phyloP scores from a whole-genome alignment of 2,888 invertebrate species.

The Xylota segnis region DNA sequence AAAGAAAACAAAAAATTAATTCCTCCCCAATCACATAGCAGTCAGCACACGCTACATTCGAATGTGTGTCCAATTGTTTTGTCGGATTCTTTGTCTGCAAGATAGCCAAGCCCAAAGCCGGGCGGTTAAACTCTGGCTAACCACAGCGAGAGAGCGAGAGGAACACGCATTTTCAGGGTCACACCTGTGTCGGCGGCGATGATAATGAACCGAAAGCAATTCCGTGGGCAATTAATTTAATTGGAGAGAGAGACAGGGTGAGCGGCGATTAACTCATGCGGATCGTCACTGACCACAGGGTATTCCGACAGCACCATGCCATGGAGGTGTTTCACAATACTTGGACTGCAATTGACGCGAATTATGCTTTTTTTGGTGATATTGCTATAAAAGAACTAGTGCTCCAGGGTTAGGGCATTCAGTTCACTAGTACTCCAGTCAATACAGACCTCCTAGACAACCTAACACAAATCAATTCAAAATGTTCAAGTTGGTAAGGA shows the following conservation, averaged over 20 bases:
- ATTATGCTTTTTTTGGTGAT: neutral
- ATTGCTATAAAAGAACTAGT: slow-evolving; percentile 28
- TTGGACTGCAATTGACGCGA: slow-evolving; percentile 13
- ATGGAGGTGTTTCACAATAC: slow-evolving; percentile 39
- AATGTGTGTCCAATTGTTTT: slow-evolving; percentile 46
- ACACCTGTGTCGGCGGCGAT: slow-evolving; percentile 37
- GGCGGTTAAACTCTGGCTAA: slow-evolving; percentile 22
- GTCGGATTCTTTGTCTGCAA: slow-evolving; percentile 32
- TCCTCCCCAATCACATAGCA: slow-evolving; percentile 37
- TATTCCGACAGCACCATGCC: slow-evolving; percentile 24
- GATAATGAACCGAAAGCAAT: slow-evolving; percentile 58
- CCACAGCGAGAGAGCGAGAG: neutral
- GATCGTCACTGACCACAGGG: slow-evolving; percentile 59
- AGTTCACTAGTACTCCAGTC: slow-evolving; percentile 29
- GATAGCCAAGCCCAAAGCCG: slow-evolving; percentile 20
- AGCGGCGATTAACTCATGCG: slow-evolving; percentile 67
- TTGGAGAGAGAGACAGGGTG: slow-evolving; percentile 40
- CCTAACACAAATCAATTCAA: slow-evolving; percentile 17
- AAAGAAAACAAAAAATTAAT: slow-evolving; percentile 15
- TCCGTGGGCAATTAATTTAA: slow-evolving; percentile 65
- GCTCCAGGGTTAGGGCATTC: neutral
- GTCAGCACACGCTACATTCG: slow-evolving; percentile 43
- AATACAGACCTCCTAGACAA: slow-evolving; percentile 32
- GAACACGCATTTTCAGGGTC: slow-evolving; percentile 58
- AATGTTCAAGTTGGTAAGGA: slow-evolving; percentile 63